These are phyloP conservation scores for Diadumene lineata DNA, from an alignment of 92 coral and sea anemone species.

Conservation along the genomic window DNA sequence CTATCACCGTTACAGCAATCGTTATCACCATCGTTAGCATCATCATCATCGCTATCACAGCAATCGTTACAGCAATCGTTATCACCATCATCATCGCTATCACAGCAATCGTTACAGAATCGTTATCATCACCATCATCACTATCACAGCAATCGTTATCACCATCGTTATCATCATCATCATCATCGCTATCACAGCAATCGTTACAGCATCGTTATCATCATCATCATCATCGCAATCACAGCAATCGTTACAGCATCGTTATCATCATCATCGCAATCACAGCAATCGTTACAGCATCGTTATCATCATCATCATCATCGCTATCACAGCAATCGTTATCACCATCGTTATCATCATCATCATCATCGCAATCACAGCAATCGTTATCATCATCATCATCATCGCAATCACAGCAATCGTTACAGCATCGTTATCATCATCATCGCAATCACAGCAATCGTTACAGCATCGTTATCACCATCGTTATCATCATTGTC, in stretches of 20 bases:
- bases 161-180: not conserved
- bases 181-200: not conserved
- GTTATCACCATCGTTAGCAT: too few relatives aligned
- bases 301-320: slow-evolving; percentile 1
- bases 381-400: not conserved
- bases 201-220: not conserved
- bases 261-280: not conserved
- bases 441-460: not conserved
- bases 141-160: too few relatives aligned
- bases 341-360: slow-evolving; percentile 3
- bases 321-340: not conserved
- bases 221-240: not conserved
- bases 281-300: not conserved
- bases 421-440: not conserved
- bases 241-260: not conserved
- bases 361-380: not conserved
- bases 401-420: not conserved
- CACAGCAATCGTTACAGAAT: not conserved
- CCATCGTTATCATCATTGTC: not conserved
- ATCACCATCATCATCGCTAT: slow-evolving; percentile 2
- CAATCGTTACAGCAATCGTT: not conserved
- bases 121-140: slow-evolving; percentile 11
- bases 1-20: too few relatives aligned
- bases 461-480: not conserved
- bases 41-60: not conserved